Evolutionary conservation across 1,140 invertebrate genomes (phyloP).

Genomic region (Acromyrmex echinatior): DNA sequence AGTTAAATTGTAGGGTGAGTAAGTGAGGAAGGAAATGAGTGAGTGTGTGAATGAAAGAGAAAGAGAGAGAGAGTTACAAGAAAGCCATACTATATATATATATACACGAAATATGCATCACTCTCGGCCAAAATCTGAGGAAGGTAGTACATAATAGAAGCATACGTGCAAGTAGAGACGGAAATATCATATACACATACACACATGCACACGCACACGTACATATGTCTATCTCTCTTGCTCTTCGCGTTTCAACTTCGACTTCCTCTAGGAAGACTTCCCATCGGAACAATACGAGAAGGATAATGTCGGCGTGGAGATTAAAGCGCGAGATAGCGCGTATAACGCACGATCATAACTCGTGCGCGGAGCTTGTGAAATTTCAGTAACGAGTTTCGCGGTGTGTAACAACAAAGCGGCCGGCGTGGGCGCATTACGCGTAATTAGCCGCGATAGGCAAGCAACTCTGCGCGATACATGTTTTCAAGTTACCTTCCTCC

Average conservation of each 20-base stretch:
- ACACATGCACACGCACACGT: not conserved
- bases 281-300: conserved; percentile 54
- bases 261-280: conserved; percentile 52
- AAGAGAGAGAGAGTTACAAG: not conserved
- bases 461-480: conserved; percentile 4
- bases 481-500: conserved; percentile 12
- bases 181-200: conserved; percentile 4
- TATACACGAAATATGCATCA: conserved; percentile 43
- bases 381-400: conserved; percentile 61
- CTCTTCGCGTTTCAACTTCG: conserved; percentile 66
- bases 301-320: conserved; percentile 61
- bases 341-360: conserved; percentile 34
- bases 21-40: too few species aligned
- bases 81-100: too few species aligned
- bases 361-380: conserved; percentile 18
- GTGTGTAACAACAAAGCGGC: conserved; percentile 39
- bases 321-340: conserved; percentile 64
- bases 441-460: conserved; percentile 56
- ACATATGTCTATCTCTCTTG: not conserved
- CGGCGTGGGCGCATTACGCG: conserved; percentile 32
- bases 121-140: conserved; percentile 11
- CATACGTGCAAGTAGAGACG: conserved; percentile 1
- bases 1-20: conserved; percentile 45
- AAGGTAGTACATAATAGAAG: conserved; percentile 43
- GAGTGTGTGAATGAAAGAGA: not conserved